These are phyloP conservation scores for Sterna hirundo DNA, from an alignment of 2,113 vertebrate species.

Conservation along the genomic window DNA sequence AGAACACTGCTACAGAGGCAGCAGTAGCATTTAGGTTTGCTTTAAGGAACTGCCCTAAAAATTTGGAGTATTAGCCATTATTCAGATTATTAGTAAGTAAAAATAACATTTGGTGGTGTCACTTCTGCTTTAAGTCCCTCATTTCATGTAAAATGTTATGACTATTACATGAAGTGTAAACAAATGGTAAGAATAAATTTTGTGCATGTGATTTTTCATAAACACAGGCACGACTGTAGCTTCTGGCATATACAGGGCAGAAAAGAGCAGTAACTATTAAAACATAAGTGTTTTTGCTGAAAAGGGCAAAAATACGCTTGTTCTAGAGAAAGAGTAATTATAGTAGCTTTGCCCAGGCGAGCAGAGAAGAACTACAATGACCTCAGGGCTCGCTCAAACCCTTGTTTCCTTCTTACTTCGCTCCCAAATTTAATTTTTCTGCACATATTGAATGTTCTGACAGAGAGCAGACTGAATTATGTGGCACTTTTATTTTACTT, in stretches of 20 bases:
- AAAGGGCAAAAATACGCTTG: constrained; percentile 50
- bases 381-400: constrained; percentile 43
- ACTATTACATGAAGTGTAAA: not conserved
- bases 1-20: not conserved
- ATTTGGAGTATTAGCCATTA: not conserved
- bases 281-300: constrained; percentile 15
- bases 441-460: not conserved
- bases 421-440: constrained; percentile 57
- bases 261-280: constrained; percentile 23
- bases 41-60: not conserved
- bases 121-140: not conserved
- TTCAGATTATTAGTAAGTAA: not conserved
- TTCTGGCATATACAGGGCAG: not conserved
- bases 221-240: not conserved
- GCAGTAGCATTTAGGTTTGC: not conserved
- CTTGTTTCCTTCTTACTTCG: constrained; percentile 55
- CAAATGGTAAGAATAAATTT: not conserved
- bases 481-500: not conserved
- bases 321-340: constrained; percentile 42
- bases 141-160: not conserved
- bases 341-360: constrained; percentile 9
- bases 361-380: constrained; percentile 39
- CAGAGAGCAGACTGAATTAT: constrained; percentile 13
- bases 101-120: not conserved
- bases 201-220: not conserved